phyloP scores from a whole-genome alignment of 2,888 invertebrate species.

The Diplazon laetatorius region DNA sequence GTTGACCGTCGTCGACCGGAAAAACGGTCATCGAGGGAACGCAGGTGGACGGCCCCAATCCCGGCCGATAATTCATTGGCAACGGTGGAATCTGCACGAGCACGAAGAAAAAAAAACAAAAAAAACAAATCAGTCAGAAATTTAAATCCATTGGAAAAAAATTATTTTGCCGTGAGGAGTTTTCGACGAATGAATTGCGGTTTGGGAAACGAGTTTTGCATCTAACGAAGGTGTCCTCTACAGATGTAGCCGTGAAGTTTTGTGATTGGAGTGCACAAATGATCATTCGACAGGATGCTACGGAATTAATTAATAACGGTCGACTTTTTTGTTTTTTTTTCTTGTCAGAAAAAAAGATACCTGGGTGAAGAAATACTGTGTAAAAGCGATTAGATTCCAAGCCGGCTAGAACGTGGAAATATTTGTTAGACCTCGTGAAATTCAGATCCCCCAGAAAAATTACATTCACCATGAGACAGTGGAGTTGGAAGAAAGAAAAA shows the following conservation, averaged over 20 bases:
- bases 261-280: conserved; percentile 17
- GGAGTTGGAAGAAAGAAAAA: background rate
- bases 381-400: conserved; percentile 79
- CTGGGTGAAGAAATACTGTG: conserved; percentile 78
- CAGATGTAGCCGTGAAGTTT: conserved; percentile 7
- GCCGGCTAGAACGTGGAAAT: conserved; percentile 77
- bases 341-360: conserved; percentile 67
- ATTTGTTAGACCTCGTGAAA: conserved; percentile 54
- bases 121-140: conserved; percentile 12
- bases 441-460: conserved; percentile 40
- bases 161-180: background rate
- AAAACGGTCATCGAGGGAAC: conserved; percentile 68
- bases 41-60: conserved; percentile 77
- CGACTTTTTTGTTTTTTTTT: background rate
- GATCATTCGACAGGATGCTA: conserved; percentile 33
- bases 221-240: conserved; percentile 23
- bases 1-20: conserved; percentile 75
- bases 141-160: background rate
- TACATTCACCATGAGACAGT: conserved; percentile 3
- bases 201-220: conserved; percentile 40
- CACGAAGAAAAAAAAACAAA: conserved; percentile 61
- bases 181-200: conserved; percentile 8
- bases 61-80: conserved; percentile 78
- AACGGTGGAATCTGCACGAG: conserved; percentile 81
- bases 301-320: conserved; percentile 6